A percentile compares a stretch with the other conserved stretches of the same genome.
Conservation (phyloP, 2,113 vertebrate genomes). For the Mastomys coucha region DNA sequence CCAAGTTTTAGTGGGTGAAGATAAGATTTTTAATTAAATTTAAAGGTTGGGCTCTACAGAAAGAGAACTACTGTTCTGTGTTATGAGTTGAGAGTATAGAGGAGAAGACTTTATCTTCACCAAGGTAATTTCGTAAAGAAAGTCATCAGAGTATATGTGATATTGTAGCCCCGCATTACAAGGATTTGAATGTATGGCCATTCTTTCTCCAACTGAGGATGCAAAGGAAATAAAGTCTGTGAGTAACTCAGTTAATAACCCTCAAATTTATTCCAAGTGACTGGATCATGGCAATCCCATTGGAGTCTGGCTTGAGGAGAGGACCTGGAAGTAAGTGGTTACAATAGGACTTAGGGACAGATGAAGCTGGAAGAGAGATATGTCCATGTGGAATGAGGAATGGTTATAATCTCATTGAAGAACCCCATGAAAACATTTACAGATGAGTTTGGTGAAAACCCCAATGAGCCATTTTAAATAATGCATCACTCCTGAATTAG, state of each 20-base stretch:
- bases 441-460: background rate
- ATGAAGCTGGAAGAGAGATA: background rate
- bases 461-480: background rate
- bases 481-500: background rate
- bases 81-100: background rate
- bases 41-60: background rate
- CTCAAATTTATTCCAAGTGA: background rate
- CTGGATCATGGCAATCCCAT: background rate
- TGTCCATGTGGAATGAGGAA: background rate
- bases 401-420: background rate
- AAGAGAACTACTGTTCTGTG: background rate
- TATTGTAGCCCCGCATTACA: background rate
- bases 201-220: background rate
- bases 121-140: background rate
- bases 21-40: constrained; percentile 37
- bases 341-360: background rate
- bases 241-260: background rate
- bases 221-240: background rate
- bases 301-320: background rate
- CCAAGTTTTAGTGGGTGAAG: constrained; percentile 33
- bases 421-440: background rate
- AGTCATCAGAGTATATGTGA: background rate
- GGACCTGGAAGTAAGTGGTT: background rate
- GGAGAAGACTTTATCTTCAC: background rate
- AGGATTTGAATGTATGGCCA: background rate